Evolutionary conservation across 2,888 invertebrate genomes (phyloP).

Genomic region (Podabrus alpinus): DNA sequence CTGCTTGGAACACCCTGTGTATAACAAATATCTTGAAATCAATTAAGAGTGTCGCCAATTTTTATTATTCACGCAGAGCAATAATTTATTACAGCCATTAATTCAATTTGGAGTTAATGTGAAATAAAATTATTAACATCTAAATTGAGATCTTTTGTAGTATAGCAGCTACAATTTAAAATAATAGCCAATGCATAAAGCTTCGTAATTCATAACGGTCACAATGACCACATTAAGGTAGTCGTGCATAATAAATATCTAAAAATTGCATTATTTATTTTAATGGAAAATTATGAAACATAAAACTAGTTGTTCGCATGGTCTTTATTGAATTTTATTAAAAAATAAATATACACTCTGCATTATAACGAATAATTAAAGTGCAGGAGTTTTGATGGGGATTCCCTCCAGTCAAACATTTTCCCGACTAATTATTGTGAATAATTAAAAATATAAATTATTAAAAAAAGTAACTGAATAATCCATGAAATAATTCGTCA

Average conservation of each 20-base stretch:
- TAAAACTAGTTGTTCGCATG: background rate
- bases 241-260: background rate
- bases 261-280: background rate
- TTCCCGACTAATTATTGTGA: no score
- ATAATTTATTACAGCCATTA: background rate
- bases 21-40: background rate
- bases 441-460: background rate
- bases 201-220: background rate
- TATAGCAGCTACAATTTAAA: background rate
- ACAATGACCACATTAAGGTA: background rate
- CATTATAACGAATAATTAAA: background rate
- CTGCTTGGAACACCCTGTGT: background rate
- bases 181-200: background rate
- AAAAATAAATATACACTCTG: background rate
- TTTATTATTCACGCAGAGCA: background rate
- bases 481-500: background rate
- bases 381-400: no score
- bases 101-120: background rate
- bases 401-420: background rate
- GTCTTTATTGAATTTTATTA: background rate
- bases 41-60: background rate
- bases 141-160: background rate
- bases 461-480: background rate
- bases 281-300: background rate
- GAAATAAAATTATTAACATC: background rate